phyloP scores from a whole-genome alignment of 1,140 invertebrate species.

The Drosophila saltans region DNA sequence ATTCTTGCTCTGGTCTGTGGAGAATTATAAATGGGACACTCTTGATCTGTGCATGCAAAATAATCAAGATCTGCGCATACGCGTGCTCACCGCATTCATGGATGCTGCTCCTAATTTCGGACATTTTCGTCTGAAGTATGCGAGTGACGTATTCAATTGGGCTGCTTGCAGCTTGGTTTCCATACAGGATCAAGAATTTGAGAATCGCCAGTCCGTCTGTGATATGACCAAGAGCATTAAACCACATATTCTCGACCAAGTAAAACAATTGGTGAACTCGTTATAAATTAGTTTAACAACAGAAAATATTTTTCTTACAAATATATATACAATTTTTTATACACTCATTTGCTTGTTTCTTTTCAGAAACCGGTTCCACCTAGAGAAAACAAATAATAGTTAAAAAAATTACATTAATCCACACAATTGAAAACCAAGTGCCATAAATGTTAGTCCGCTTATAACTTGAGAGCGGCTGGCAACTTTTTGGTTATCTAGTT shows the following conservation, averaged over 20 bases:
- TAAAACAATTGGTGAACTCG: constrained; percentile 31
- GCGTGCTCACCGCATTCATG: constrained; percentile 45
- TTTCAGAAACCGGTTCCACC: not conserved
- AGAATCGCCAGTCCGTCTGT: not conserved
- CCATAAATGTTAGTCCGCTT: too few species aligned
- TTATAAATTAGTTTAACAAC: not conserved
- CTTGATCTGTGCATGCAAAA: not conserved
- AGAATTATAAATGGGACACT: constrained; percentile 37
- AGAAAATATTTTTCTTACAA: not conserved
- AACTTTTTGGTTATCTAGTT: too few species aligned
- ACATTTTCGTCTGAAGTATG: constrained; percentile 29
- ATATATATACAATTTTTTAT: not conserved
- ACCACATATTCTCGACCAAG: constrained; percentile 41
- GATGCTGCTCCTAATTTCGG: constrained; percentile 30
- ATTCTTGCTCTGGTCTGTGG: constrained; percentile 30
- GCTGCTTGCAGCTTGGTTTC: constrained; percentile 27
- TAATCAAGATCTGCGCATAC: constrained; percentile 37
- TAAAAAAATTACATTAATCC: not conserved
- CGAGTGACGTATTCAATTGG: constrained; percentile 41
- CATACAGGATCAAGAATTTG: not conserved
- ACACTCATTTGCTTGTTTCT: not conserved
- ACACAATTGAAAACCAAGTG: too few species aligned
- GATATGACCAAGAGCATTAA: constrained; percentile 25
- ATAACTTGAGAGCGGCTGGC: too few species aligned
- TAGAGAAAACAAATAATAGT: not conserved